Base-by-base conservation (phyloP, 1,140 invertebrate genomes). In the Solenopsis fugax region DNA sequence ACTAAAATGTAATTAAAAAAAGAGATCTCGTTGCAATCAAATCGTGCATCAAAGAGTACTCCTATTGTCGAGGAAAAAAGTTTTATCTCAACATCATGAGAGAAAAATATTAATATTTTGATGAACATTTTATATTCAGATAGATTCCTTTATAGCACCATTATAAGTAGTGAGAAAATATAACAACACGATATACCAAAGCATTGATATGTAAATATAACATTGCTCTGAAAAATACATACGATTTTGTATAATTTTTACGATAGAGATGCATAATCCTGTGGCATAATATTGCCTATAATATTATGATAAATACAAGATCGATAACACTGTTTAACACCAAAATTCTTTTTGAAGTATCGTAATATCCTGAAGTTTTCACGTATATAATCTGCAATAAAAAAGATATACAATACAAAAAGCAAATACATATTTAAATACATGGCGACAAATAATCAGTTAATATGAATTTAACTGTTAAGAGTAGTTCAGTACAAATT, bases 71-170 rank as follows among this genome's bases (percentile, higher is more conserved):
- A 71, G 34, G 29, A 41, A 45, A 24, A 56, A 71, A 81, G 16
- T 71, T 80, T 56, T 13, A 56, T 56, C 21, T 9, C 64, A 29
- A 45, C 16, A 71, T 69, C 45, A 69, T n/a, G 4, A 56, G 12
- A 58, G 4, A 56, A 71, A 65, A 65, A 64, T 65, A 80, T 80
- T 56, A 56, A 18, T 21, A 81, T 81, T 56, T 45, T 71, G 34
- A 81, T 71, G 45, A 81, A 21, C 64, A 45, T 71, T 71, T 9
- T 71, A 29, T 81, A 69, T 81, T 81, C 50, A 81, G 34, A 81
- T 80, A 24, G 9, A 81, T 24, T 81, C 21, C 50, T 69, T 81
- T 81, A 16, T 69, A 69, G 50, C 62, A n/a, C 16, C 6, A 52
- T 81, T 50, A 56, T 81, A 54, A 81, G 13, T 81, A 81, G 16